These are phyloP conservation scores for Platichthys flesus DNA, from an alignment of 2,113 vertebrate genomes.

Conservation along the genomic window DNA sequence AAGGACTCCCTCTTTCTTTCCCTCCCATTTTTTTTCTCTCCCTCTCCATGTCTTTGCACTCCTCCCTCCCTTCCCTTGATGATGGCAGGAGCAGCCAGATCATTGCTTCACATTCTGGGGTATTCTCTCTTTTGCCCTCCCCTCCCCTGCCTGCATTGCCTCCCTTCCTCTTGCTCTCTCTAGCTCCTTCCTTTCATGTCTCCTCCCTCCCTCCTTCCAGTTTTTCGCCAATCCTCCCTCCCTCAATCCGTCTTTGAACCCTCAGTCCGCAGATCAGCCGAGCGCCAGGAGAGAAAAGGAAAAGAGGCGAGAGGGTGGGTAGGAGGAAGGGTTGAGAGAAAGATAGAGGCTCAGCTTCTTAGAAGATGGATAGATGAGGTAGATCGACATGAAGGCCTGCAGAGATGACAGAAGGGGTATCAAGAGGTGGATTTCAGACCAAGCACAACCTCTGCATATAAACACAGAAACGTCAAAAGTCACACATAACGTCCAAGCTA, in stretches of 20 bases:
- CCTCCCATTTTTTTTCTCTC: conserved; percentile 23
- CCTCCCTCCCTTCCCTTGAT: conserved; percentile 70
- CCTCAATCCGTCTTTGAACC: conserved; percentile 48
- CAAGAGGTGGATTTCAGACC: background rate
- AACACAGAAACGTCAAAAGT: background rate
- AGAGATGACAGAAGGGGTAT: conserved; percentile 15
- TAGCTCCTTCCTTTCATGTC: conserved; percentile 55
- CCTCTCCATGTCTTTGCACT: conserved; percentile 30
- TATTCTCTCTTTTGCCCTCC: conserved; percentile 48
- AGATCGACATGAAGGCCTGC: conserved; percentile 11
- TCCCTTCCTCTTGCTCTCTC: conserved; percentile 15
- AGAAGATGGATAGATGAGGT: conserved; percentile 19
- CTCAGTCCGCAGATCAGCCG: conserved; percentile 56
- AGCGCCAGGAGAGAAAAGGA: conserved; percentile 46
- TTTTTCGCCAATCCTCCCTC: conserved; percentile 23
- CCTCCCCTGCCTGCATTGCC: conserved; percentile 28
- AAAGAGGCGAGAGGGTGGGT: conserved; percentile 22
- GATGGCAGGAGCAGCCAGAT: conserved; percentile 66
- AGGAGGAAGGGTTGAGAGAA: conserved; percentile 8
- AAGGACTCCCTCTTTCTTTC: conserved; percentile 47
- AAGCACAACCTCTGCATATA: background rate
- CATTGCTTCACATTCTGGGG: conserved; percentile 68
- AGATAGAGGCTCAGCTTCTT: conserved; percentile 13
- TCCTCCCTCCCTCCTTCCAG: conserved; percentile 29
- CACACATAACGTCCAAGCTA: background rate